Base-by-base conservation (phyloP, 1,140 invertebrate genomes). In the Drosophila serrata region DNA sequence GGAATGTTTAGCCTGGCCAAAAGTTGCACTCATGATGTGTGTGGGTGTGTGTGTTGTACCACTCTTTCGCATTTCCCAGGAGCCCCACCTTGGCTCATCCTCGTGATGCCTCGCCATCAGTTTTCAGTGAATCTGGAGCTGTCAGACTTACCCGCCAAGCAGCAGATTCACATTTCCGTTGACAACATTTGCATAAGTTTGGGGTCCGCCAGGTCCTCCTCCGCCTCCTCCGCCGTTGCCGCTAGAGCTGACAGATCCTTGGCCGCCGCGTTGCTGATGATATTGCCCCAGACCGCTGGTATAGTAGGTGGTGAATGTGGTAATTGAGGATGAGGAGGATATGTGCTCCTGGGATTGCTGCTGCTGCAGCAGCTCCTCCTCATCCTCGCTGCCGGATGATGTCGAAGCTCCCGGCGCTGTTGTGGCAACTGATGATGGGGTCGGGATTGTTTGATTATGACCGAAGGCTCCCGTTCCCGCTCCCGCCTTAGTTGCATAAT, bases 101-200 rank as follows among this genome's bases (percentile, higher is more conserved):
- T 17, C 29, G 24, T 17, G 60, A 42, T 11, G 33, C 48, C 27
- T 13, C n/a, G 33, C 39, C 31, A 68, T 64, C 60, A 64, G 60
- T 22, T 53, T 31, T 65, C 60, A 29, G 13, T 61, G n/a, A 49
- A 27, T 33, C 48, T 27, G n/a, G 8, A 45, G 31, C 62, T 51
- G 61, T 53, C 40, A 43, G 45, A 92, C 91, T 91, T 90, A 95
- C 95, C 95, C 94, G 93, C 94, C 95, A 51, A 95, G 93, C 73
- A 95, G 93, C 58, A 95, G 93, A 87, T 95, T 95, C 65, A 95
- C 94, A 74, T 94, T 94, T 74, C 94, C 94, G 92, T 95, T 94
- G 67, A 95, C 91, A 61, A 85, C 77, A 74, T 92, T 84, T 46
- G 84, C 69, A 80, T 92, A 93, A 65, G 90, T 93, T 63, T 87